These are phyloP conservation scores for Drosophila nigromelanica DNA, from an alignment of 1,140 invertebrate genomes.

Conservation along the genomic window DNA sequence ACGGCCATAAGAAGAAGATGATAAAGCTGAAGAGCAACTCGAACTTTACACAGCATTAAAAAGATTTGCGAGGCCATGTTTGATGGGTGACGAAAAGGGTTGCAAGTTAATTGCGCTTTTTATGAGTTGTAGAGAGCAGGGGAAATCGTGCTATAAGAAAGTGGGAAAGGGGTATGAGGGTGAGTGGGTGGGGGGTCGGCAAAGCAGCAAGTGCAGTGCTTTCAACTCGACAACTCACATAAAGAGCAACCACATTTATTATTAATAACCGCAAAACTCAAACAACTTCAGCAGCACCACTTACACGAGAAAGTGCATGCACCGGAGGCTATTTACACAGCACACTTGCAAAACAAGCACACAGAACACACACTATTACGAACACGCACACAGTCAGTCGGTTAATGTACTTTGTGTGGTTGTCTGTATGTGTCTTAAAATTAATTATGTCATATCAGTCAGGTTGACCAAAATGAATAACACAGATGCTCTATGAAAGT, in stretches of 20 bases:
- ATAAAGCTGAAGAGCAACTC: slow-evolving; percentile 16
- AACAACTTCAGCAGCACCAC: slow-evolving; percentile 69
- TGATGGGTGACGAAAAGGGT: slow-evolving; percentile 55
- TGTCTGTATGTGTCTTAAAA: slow-evolving; percentile 17
- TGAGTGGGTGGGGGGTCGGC: too few species aligned
- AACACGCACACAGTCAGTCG: slow-evolving; percentile 10
- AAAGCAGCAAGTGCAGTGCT: slow-evolving; percentile 30
- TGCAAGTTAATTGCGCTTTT: slow-evolving; percentile 76
- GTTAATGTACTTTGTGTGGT: slow-evolving; percentile 26
- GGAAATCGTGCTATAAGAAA: not conserved
- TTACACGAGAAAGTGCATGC: slow-evolving; percentile 41
- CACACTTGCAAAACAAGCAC: slow-evolving; percentile 27
- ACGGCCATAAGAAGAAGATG: not conserved
- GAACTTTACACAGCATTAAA: slow-evolving; percentile 54
- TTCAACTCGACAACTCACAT: slow-evolving; percentile 42
- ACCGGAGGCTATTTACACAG: slow-evolving; percentile 59
- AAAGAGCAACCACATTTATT: slow-evolving; percentile 79
- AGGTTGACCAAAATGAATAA: slow-evolving; percentile 38
- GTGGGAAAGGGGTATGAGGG: not conserved
- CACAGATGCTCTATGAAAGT: not conserved
- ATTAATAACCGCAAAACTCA: slow-evolving; percentile 79
- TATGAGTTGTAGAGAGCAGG: slow-evolving; percentile 39
- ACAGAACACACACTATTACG: slow-evolving; percentile 13
- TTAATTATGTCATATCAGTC: slow-evolving; percentile 48
- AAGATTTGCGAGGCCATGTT: slow-evolving; percentile 40